A percentile compares a stretch with the other conserved stretches of the same genome.
Evolutionary conservation across 2,888 invertebrate genomes (phyloP).

Genomic region (Yponomeuta malinellus): DNA sequence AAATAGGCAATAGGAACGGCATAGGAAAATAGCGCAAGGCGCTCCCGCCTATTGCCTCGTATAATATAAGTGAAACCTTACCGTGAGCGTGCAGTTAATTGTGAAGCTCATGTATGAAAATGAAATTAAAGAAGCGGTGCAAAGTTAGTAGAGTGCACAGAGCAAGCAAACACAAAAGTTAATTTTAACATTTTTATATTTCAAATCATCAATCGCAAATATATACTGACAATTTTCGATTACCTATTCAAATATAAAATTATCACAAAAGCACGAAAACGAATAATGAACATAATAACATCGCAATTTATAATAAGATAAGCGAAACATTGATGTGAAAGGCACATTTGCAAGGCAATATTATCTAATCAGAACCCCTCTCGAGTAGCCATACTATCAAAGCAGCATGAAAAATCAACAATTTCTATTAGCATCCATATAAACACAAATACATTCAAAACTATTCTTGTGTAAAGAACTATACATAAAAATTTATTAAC

Average conservation of each 20-base stretch:
- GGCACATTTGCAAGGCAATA: slow-evolving; percentile 30
- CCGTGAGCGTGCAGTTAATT: background rate
- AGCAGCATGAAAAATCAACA: slow-evolving; percentile 58
- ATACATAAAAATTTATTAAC: slow-evolving; percentile 56
- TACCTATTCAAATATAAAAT: slow-evolving; percentile 20
- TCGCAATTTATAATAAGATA: slow-evolving; percentile 29
- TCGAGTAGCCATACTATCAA: slow-evolving; percentile 65
- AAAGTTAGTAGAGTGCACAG: slow-evolving; percentile 38
- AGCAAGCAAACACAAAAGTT: slow-evolving; percentile 51
- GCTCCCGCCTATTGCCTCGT: background rate
- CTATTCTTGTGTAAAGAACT: slow-evolving; percentile 44
- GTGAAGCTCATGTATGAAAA: background rate
- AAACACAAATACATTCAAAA: slow-evolving; percentile 55
- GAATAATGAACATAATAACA: slow-evolving; percentile 32
- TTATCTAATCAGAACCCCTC: slow-evolving; percentile 69
- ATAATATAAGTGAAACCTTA: background rate
- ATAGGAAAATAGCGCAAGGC: background rate
- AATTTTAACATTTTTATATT: slow-evolving; percentile 52
- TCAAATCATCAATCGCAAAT: slow-evolving; percentile 48
- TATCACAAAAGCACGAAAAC: slow-evolving; percentile 23
- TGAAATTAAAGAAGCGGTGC: background rate
- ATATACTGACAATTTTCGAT: slow-evolving; percentile 52
- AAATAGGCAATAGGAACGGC: background rate
- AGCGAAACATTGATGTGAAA: slow-evolving; percentile 15
- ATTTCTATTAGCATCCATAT: slow-evolving; percentile 36